A percentile compares a stretch with the other conserved stretches of the same genome.
Evolutionary conservation across 2,113 vertebrate species (phyloP).

Genomic region (Crocuta crocuta): DNA sequence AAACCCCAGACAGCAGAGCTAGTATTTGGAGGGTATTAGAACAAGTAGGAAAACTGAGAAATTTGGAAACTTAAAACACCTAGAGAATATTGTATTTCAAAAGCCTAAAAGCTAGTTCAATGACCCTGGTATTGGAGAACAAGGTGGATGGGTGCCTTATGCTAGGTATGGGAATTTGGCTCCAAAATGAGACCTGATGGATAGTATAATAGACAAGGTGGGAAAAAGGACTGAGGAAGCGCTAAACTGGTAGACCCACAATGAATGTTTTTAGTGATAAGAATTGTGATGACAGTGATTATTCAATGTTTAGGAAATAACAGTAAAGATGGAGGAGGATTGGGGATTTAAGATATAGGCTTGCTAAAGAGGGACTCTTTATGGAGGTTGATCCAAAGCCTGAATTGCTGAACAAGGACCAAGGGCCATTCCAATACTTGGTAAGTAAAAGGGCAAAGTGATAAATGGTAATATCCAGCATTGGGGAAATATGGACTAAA

Average conservation of each 20-base stretch:
- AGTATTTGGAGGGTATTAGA: background rate
- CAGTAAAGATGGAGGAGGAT: background rate
- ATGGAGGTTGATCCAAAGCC: background rate
- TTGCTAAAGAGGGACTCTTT: background rate
- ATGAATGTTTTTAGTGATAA: background rate
- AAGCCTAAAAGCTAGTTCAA: background rate
- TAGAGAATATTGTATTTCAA: background rate
- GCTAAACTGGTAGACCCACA: background rate
- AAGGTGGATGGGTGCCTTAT: background rate
- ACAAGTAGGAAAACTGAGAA: background rate
- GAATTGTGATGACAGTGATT: background rate
- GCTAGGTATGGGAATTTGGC: background rate
- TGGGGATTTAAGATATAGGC: background rate
- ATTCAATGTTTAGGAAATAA: background rate
- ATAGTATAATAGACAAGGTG: background rate
- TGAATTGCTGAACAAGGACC: background rate
- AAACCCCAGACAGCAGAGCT: background rate
- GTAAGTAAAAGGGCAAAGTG: background rate
- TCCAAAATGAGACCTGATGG: background rate
- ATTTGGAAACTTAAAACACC: background rate
- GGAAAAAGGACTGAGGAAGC: background rate
- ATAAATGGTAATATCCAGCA: background rate
- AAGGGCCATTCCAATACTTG: background rate
- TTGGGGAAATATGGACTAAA: background rate
- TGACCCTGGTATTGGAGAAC: background rate